phyloP scores from a whole-genome alignment of 1,140 invertebrate genomes.

The Battus philenor region DNA sequence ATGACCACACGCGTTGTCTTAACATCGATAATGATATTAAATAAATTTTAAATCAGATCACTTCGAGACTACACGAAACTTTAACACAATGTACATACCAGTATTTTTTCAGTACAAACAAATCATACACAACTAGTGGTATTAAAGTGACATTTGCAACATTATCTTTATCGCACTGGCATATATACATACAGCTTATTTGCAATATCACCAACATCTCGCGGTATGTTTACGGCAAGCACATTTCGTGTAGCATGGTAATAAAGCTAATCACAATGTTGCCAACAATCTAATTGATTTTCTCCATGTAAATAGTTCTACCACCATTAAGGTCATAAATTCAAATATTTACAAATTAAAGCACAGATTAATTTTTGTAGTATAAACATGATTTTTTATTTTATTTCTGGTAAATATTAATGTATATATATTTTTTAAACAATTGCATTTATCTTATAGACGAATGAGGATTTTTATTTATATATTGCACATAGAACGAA shows the following conservation, averaged over 20 bases:
- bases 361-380: neutral
- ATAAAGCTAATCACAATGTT: constrained; percentile 24
- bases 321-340: too few relatives aligned
- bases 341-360: neutral
- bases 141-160: too few relatives aligned
- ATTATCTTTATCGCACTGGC: too few relatives aligned
- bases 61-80: constrained; percentile 6
- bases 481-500: too few relatives aligned
- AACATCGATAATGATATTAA: constrained; percentile 14
- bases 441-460: neutral
- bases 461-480: constrained; percentile 4
- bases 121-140: too few relatives aligned
- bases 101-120: too few relatives aligned
- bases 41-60: too few relatives aligned
- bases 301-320: too few relatives aligned
- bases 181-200: constrained; percentile 32
- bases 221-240: constrained; percentile 5
- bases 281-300: too few relatives aligned
- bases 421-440: neutral
- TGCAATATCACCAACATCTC: constrained; percentile 22
- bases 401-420: too few relatives aligned
- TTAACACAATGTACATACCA: too few relatives aligned
- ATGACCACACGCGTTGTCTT: constrained; percentile 8
- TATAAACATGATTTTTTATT: neutral
- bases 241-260: constrained; percentile 25